phyloP scores from a whole-genome alignment of 2,797 vertebrate species.

The Streptopelia turtur region DNA sequence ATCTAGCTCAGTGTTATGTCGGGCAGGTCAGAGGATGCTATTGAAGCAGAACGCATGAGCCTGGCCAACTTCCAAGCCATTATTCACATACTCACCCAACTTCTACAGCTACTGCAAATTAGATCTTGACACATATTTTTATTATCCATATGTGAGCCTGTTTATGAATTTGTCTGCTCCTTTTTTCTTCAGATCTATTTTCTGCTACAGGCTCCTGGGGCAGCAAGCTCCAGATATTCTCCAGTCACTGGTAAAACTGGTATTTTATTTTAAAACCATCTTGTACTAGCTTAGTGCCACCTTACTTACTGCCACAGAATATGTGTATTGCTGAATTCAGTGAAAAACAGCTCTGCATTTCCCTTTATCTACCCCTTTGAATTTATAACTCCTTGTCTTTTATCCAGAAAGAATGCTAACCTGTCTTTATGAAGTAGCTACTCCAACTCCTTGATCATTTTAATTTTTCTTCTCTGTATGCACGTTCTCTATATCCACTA shows the following conservation, averaged over 20 bases:
- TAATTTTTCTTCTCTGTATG: not conserved
- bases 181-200: not conserved
- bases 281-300: not conserved
- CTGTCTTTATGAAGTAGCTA: not conserved
- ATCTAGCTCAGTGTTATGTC: not conserved
- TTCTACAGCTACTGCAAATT: not conserved
- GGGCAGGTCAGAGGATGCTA: not conserved
- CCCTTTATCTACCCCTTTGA: not conserved
- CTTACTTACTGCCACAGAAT: not conserved
- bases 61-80: not conserved
- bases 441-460: not conserved
- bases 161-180: not conserved
- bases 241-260: not conserved
- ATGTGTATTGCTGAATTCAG: rapidly evolving
- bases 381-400: not conserved
- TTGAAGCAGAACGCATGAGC: not conserved
- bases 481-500: not conserved
- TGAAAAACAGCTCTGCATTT: not conserved
- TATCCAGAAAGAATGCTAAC: not conserved
- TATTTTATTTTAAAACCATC: not conserved
- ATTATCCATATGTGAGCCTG: not conserved
- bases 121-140: not conserved
- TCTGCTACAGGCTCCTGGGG: not conserved
- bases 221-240: not conserved
- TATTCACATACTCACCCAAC: not conserved